Evolutionary conservation across 1,140 invertebrate genomes (phyloP), one percentile per base, ranked within the genome.

Genomic region (Lasioglossum baleicum): DNA sequence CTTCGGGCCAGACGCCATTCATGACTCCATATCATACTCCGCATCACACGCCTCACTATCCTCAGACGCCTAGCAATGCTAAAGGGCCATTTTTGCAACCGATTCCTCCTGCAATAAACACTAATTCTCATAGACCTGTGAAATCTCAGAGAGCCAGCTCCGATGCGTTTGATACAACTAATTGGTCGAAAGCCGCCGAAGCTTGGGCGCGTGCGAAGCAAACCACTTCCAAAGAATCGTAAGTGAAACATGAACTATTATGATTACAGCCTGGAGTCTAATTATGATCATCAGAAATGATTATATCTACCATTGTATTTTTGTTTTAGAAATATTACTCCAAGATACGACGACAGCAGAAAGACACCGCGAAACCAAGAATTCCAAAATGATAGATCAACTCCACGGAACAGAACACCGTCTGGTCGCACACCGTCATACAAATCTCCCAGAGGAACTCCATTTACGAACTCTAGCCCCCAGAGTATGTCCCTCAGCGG

Each of bases 1-100:
- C 97, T 0, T 97, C 97, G 71, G 97, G 97, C 0, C 97, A 98
- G 90, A 98, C 97, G 0, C 97, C 97, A 0, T 98, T 97, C 92
- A 97, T 98, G 96, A 98, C 97, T 0, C 97, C 97, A 0, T 98
- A 97, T 88, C 95, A 95, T 70, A 96, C 96, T 0, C 96, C 96
- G 0, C 95, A 95, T 86, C 93, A 94, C 51, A 92, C 94, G 7
- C 93, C 90, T 6, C 92, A 94, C 64, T 94, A 95, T 81, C 94
- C 95, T 65, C 92, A 93, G 58, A 91, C 92, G 0, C 94, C 92
- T 0, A 92, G 71, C 61, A 87, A 90, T 71, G 86, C 90, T 58
- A 85, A 91, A 70, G 94, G 86, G 81, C 94, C 93, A 81, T 96
- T 96, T 89, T 92, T 94, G 64, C 95, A 95, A 90, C 95, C 95